Percentiles rank a stretch among this genome's conserved stretches.
Conservation (phyloP, 2,113 vertebrate genomes). For the Puffinus mauretanicus region DNA sequence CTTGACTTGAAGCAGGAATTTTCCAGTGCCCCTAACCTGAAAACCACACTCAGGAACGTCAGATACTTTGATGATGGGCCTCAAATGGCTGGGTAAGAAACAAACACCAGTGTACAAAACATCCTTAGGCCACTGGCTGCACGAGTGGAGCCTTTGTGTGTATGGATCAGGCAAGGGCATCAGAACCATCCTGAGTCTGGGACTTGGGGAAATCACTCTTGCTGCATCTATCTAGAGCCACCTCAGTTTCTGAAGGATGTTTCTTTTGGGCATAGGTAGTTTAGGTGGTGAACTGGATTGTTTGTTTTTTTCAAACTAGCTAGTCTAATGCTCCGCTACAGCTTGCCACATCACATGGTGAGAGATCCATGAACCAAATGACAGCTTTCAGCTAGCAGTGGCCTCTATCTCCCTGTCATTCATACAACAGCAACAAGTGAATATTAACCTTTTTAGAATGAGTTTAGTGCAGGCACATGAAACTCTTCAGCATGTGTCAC, state of each 20-base stretch:
- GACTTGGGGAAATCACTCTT: not conserved
- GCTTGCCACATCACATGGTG: fast-evolving
- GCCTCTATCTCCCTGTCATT: not conserved
- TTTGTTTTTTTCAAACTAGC: not conserved
- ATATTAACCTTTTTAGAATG: not conserved
- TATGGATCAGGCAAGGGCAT: not conserved
- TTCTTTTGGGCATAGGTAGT: not conserved
- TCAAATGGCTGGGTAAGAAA: not conserved
- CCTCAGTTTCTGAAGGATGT: not conserved
- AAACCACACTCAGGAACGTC: not conserved
- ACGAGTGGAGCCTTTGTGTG: not conserved
- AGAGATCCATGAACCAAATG: not conserved
- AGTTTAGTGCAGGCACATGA: not conserved
- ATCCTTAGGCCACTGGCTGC: not conserved
- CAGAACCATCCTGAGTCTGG: not conserved
- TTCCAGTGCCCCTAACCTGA: not conserved
- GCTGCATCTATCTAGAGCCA: not conserved
- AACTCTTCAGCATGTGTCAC: not conserved
- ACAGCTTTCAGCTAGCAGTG: not conserved
- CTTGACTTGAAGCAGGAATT: not conserved
- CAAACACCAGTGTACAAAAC: not conserved
- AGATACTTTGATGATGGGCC: not conserved
- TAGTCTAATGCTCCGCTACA: not conserved
- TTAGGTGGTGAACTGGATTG: not conserved
- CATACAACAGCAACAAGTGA: not conserved